Percentiles rank a stretch among this genome's conserved stretches.
Conservation (phyloP, 2,113 vertebrate species). For the Tursiops truncatus region DNA sequence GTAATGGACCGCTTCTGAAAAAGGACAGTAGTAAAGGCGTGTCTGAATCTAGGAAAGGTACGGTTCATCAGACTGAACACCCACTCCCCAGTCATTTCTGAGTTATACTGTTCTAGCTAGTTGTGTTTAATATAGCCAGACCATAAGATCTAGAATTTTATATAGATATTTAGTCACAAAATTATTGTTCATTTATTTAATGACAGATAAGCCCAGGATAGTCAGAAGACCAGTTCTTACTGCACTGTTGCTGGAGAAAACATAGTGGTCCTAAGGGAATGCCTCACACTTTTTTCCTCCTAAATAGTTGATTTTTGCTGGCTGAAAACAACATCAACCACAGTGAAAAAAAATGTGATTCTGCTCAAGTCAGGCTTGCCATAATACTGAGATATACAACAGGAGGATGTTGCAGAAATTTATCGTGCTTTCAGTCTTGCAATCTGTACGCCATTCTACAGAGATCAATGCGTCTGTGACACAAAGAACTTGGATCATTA, state of each 20-base stretch:
- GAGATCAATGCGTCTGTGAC: not conserved
- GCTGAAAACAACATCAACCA: not conserved
- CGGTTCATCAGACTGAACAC: not conserved
- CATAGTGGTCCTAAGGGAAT: not conserved
- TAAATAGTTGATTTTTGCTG: constrained; percentile 6
- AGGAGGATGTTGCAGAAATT: not conserved
- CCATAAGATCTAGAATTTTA: not conserved
- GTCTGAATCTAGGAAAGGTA: not conserved
- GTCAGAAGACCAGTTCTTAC: not conserved
- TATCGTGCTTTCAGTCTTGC: not conserved
- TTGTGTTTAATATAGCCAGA: not conserved
- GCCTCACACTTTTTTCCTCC: not conserved
- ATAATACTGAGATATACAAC: not conserved
- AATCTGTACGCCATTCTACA: not conserved
- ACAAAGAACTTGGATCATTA: not conserved
- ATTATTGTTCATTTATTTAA: constrained; percentile 38
- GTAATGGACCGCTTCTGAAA: not conserved
- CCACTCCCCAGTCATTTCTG: not conserved
- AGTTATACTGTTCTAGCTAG: not conserved
- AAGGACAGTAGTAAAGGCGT: not conserved
- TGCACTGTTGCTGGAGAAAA: not conserved
- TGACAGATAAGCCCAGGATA: not conserved
- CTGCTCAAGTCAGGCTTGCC: not conserved
- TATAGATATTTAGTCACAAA: not conserved
- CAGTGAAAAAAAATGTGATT: not conserved